Conservation (phyloP, 2,113 vertebrate genomes). For the Tychaedon coryphoeus region DNA sequence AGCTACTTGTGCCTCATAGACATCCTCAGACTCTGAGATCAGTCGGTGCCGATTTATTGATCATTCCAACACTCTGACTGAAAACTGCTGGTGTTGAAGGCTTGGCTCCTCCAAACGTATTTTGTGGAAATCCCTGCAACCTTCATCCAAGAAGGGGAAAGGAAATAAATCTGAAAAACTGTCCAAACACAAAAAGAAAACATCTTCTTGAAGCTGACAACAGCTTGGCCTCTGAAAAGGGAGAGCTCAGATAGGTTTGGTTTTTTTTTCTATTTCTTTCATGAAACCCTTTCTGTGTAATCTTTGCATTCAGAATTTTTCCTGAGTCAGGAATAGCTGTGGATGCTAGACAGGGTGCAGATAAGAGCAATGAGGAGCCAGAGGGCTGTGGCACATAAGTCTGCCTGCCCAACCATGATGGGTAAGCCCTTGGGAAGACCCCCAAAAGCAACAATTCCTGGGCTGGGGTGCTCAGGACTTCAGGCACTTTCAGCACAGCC, state of each 20-base stretch:
- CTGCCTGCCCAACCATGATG: neutral
- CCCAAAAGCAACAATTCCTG: neutral
- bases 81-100: constrained; percentile 23
- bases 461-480: neutral
- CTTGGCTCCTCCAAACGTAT: constrained; percentile 8
- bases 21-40: constrained; percentile 64
- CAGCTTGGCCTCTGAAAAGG: neutral
- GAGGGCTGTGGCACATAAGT: fast-evolving
- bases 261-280: neutral
- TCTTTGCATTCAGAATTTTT: neutral
- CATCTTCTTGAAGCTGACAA: constrained; percentile 18
- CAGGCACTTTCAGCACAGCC: neutral
- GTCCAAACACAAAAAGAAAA: constrained; percentile 42
- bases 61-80: constrained; percentile 39
- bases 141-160: neutral
- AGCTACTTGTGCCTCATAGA: constrained; percentile 21
- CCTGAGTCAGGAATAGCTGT: neutral
- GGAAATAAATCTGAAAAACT: constrained; percentile 34
- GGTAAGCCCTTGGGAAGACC: neutral
- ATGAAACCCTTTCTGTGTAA: neutral
- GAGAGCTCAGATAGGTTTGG: neutral
- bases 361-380: neutral
- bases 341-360: neutral
- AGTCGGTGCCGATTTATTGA: constrained; percentile 8
- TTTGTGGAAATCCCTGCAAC: constrained; percentile 60